Conservation (phyloP, 2,113 vertebrate species). For the Dasyurus viverrinus region DNA sequence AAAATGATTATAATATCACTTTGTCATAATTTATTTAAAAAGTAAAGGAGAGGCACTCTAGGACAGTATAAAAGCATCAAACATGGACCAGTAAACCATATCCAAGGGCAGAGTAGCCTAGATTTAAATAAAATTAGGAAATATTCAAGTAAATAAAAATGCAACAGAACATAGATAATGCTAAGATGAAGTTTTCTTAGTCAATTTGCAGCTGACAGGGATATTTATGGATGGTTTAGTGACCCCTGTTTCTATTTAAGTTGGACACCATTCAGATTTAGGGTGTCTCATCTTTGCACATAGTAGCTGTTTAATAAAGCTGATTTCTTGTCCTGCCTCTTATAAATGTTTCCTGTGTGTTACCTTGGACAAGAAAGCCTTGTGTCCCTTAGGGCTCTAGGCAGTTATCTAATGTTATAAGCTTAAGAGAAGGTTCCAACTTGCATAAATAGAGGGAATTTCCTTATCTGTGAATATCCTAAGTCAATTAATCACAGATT, state of each 20-base stretch:
- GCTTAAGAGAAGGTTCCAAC: too few species aligned
- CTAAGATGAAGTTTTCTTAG: neutral
- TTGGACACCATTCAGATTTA: neutral
- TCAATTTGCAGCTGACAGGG: neutral
- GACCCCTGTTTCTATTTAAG: neutral
- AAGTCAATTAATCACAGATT: too few species aligned
- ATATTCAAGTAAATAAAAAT: neutral
- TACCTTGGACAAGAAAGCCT: too few species aligned
- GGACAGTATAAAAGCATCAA: neutral
- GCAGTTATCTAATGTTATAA: too few species aligned
- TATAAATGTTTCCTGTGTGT: too few species aligned
- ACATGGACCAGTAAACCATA: neutral
- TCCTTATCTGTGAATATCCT: too few species aligned
- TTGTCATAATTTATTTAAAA: neutral
- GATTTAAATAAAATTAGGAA: neutral
- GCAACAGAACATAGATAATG: too few species aligned
- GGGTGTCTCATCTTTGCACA: neutral
- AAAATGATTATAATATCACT: neutral
- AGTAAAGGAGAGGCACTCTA: neutral
- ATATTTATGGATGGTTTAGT: neutral
- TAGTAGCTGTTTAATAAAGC: neutral
- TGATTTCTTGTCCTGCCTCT: neutral
- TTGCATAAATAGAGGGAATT: too few species aligned
- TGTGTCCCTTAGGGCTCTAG: too few species aligned
- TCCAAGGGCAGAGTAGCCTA: too few species aligned